Evolutionary conservation across 1,140 invertebrate genomes (phyloP), one percentile per base, ranked within the genome.

Genomic region (Aphelenchoides besseyi): DNA sequence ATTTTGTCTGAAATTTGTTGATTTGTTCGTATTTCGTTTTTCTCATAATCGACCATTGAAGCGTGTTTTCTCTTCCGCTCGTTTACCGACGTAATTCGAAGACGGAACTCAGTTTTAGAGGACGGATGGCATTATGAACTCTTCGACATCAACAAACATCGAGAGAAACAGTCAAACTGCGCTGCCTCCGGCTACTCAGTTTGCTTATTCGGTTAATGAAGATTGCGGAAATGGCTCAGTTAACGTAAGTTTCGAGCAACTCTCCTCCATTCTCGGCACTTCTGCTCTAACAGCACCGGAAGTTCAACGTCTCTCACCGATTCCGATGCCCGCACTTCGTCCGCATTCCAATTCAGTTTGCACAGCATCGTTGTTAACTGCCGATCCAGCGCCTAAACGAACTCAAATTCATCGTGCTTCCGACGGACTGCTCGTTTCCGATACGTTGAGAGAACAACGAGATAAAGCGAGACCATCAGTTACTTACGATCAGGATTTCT

Each of bases 341-440:
- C 59, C 59, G 2, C 33, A 61, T 36, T 61, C 59, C 26, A 61
- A 61, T 36, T 61, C 59, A 30, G 18, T 61, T 26, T 61, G 59
- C 30, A 30, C 16, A 36, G 12, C 41, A 12, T 61, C 59, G 16
- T 26, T 61, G n/a, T 36, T 61, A 2, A 61, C n/a, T 28, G 16
- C 59, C 59, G 59, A 61, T 2, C n/a, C n/a, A 29, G 23, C 41
- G 41, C 59, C 59, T 2, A 61, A 2, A 16, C n/a, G 59, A n/a
- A 29, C 59, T 35, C 30, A 30, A 18, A 61, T 61, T 16, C 59
- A 61, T 36, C n/a, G 59, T n/a, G n/a, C 59, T n/a, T 61, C 59
- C 16, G 59, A 61, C 2, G 59, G 59, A 1, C 59, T 61, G n/a
- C 30, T 61, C 16, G n/a, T 61, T 2, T n/a, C 2, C 30, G 59